Evolutionary conservation across 92 coral and sea anemone species (phyloP).

Genomic region (Desmophyllum pertusum): DNA sequence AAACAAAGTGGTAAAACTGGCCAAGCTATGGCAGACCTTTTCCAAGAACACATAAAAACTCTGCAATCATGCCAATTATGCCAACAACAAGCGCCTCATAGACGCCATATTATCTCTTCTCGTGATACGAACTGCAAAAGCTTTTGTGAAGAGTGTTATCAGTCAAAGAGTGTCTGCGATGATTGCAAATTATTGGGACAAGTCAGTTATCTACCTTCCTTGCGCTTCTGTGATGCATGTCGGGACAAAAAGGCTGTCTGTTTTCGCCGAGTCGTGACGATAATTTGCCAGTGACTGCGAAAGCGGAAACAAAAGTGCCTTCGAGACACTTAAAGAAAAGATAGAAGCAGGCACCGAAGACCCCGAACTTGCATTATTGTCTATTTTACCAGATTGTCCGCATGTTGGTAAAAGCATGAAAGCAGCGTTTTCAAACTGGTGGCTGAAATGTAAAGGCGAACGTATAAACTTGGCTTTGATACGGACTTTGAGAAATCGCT

Average conservation of each 20-base stretch:
- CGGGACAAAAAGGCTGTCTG: constrained; percentile 25
- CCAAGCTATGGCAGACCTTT: constrained; percentile 46
- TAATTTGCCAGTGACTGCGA: constrained; percentile 65
- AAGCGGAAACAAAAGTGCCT: constrained; percentile 53
- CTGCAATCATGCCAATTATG: background rate
- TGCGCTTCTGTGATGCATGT: constrained; percentile 34
- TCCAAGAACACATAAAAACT: constrained; percentile 34
- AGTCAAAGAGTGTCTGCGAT: constrained; percentile 3
- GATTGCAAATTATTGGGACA: constrained; percentile 11
- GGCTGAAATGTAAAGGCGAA: constrained; percentile 20
- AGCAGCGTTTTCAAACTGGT: constrained; percentile 53
- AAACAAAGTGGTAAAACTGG: constrained; percentile 59
- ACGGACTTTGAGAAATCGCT: constrained; percentile 46
- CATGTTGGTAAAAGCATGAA: constrained; percentile 68
- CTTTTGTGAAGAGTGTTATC: constrained; percentile 7
- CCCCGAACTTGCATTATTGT: constrained; percentile 34
- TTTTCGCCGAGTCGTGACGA: constrained; percentile 48
- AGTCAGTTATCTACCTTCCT: constrained; percentile 25
- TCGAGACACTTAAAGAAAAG: constrained; percentile 42
- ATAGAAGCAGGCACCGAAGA: constrained; percentile 36
- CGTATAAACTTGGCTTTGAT: constrained; percentile 35
- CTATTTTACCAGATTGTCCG: constrained; percentile 61
- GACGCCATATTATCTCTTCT: constrained; percentile 5
- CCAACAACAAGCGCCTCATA: background rate
- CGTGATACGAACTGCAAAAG: background rate